These are phyloP conservation scores for Rhadina sibilatrix DNA, from an alignment of 2,113 vertebrate genomes.

Conservation along the genomic window DNA sequence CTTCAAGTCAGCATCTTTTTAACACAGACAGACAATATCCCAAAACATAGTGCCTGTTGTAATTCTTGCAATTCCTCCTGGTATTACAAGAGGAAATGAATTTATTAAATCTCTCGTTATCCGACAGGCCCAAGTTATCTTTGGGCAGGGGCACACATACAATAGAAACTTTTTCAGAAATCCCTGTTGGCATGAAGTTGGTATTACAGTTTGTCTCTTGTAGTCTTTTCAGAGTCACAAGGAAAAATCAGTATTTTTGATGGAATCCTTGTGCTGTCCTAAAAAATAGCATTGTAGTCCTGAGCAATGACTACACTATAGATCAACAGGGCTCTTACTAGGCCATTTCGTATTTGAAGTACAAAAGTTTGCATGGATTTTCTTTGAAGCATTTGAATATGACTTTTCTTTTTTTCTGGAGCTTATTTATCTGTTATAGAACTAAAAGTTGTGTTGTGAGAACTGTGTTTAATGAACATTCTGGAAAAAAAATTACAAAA, in stretches of 20 bases:
- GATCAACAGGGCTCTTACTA: background rate
- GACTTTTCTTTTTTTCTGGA: background rate
- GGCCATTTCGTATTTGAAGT: background rate
- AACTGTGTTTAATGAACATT: background rate
- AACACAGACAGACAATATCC: background rate
- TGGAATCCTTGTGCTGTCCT: background rate
- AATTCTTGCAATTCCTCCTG: conserved; percentile 1
- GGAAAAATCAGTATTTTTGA: background rate
- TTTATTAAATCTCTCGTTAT: background rate
- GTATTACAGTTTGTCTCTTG: background rate
- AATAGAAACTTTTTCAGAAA: background rate
- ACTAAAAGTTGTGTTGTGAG: background rate
- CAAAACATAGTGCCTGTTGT: background rate
- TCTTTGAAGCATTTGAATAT: background rate
- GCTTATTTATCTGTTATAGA: background rate
- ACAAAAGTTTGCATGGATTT: background rate
- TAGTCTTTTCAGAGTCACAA: background rate
- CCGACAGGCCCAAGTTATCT: background rate
- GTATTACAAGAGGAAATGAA: conserved; percentile 20
- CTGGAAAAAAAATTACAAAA: background rate
- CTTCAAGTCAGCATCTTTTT: background rate
- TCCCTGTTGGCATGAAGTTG: background rate
- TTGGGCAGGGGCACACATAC: background rate
- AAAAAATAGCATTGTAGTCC: background rate
- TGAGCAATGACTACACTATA: background rate